Conservation (phyloP, 2,888 invertebrate genomes). For the Micoletzkya japonica region DNA sequence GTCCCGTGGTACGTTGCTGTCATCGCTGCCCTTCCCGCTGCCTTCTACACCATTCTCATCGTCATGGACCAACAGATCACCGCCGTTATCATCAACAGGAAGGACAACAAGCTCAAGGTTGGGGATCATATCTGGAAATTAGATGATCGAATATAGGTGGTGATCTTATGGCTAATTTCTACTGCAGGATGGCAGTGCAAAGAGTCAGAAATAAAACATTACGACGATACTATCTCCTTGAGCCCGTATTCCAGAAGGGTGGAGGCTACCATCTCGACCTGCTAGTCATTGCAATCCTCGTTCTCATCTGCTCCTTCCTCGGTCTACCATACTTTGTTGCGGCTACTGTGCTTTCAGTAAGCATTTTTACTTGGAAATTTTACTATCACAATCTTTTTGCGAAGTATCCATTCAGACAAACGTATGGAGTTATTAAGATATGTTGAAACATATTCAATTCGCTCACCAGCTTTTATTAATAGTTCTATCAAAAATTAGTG, state of each 20-base stretch:
- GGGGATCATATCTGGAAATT: background rate
- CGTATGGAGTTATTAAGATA: background rate
- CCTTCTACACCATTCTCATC: slow-evolving; percentile 66
- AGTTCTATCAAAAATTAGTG: too few species aligned
- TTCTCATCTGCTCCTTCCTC: slow-evolving; percentile 78
- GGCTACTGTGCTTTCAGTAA: slow-evolving; percentile 76
- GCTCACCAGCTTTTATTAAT: too few species aligned
- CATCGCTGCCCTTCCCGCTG: slow-evolving; percentile 65
- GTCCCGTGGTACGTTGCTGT: slow-evolving; percentile 52
- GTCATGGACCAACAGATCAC: slow-evolving; percentile 69
- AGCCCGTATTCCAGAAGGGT: slow-evolving; percentile 76
- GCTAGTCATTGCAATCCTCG: slow-evolving; percentile 83
- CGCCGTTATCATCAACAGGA: slow-evolving; percentile 68
- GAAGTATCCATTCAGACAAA: too few species aligned
- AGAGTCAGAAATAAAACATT: background rate
- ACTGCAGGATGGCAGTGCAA: background rate
- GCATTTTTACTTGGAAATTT: too few species aligned
- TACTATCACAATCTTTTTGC: too few species aligned
- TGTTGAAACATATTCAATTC: background rate
- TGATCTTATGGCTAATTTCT: background rate
- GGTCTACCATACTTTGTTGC: slow-evolving; percentile 96
- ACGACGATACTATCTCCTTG: background rate
- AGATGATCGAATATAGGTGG: background rate
- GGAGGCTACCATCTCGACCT: slow-evolving; percentile 93
- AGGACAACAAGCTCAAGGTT: slow-evolving; percentile 67